phyloP scores from a whole-genome alignment of 2,113 vertebrate species.

The Acrocephalus arundinaceus region DNA sequence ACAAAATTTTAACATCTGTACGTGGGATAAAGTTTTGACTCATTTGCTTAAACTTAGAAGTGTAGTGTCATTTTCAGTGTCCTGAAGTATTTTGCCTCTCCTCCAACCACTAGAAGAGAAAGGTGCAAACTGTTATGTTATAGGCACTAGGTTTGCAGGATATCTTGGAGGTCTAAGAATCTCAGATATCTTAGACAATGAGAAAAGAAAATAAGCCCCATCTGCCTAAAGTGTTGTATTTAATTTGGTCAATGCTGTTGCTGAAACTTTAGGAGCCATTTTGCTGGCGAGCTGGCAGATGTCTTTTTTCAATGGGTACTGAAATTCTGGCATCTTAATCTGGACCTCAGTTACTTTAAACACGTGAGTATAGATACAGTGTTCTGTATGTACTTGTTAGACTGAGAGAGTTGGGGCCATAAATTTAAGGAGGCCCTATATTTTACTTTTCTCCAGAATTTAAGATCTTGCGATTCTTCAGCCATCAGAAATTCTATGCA shows the following conservation, averaged over 20 bases:
- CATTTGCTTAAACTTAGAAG: neutral
- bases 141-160: neutral
- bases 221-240: neutral
- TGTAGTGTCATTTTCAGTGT: neutral
- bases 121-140: neutral
- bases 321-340: neutral
- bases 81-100: neutral
- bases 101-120: neutral
- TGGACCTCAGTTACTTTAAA: neutral
- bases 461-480: neutral
- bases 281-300: neutral
- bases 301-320: neutral
- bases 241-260: neutral
- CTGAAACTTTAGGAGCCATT: neutral
- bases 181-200: neutral
- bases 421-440: neutral
- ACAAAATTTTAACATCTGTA: neutral
- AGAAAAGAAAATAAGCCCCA: neutral
- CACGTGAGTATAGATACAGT: neutral
- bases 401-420: neutral
- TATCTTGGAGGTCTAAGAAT: neutral
- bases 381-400: neutral
- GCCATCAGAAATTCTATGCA: neutral
- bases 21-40: neutral
- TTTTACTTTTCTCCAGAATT: neutral